A percentile compares a stretch with the other conserved stretches of the same genome.
Evolutionary conservation across 2,888 invertebrate species (phyloP).

Genomic region (Chaetogeoica ovagalla): DNA sequence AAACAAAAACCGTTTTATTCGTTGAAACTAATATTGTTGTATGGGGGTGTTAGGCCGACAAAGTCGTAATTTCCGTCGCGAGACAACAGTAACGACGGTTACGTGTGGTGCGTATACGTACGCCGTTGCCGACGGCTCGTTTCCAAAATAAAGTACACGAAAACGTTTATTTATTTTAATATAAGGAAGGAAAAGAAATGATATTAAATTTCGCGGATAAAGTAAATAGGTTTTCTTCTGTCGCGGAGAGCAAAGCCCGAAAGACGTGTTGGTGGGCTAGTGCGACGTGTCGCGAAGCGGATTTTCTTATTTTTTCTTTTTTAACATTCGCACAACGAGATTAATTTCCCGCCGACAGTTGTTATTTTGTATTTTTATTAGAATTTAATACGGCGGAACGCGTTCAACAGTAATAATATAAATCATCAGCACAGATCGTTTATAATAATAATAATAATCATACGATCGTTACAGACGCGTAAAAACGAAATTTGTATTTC

Average conservation of each 20-base stretch:
- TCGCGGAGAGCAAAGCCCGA: background rate
- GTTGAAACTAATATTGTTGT: conserved; percentile 17
- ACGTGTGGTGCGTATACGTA: background rate
- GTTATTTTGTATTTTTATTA: no score
- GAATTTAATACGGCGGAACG: no score
- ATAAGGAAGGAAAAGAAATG: background rate
- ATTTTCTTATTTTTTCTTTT: background rate
- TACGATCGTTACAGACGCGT: no score
- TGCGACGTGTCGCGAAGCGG: background rate
- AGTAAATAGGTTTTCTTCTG: conserved; percentile 10
- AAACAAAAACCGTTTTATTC: no score
- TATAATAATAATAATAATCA: no score
- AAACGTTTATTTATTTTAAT: background rate
- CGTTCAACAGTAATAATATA: no score
- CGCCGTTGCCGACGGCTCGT: background rate
- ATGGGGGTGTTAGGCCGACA: background rate
- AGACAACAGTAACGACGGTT: background rate
- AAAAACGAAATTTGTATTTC: no score
- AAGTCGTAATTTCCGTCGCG: background rate
- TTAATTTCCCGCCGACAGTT: background rate
- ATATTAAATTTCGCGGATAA: conserved; percentile 4
- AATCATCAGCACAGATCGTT: background rate
- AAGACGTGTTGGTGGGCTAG: background rate
- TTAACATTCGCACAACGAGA: background rate
- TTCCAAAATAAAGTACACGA: background rate